phyloP scores from a whole-genome alignment of 2,797 vertebrate genomes.

The Eremophila alpestris region DNA sequence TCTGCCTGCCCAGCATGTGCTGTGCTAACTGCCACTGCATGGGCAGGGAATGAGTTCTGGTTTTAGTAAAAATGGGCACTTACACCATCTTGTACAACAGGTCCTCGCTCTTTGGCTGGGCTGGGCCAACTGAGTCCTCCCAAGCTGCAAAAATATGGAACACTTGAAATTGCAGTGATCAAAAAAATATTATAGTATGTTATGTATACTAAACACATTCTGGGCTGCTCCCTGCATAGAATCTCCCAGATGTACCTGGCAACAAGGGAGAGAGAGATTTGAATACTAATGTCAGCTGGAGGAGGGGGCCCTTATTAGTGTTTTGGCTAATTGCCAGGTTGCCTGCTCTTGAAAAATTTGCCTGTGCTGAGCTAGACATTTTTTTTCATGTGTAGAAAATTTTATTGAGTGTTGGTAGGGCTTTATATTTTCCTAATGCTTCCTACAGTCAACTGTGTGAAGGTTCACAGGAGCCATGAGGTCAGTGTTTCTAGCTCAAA shows the following conservation, averaged over 20 bases:
- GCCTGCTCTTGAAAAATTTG: constrained; percentile 30
- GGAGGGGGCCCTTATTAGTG: background rate
- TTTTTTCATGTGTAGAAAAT: constrained; percentile 10
- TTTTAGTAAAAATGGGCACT: constrained; percentile 1
- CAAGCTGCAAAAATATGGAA: background rate
- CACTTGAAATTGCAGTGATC: background rate
- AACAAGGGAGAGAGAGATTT: constrained; percentile 12
- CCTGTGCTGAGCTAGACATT: constrained; percentile 4
- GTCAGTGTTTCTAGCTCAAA: background rate
- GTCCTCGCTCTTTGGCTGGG: background rate
- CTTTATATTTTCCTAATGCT: background rate
- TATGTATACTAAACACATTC: background rate
- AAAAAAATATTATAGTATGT: background rate
- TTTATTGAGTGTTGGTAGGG: background rate
- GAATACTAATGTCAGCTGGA: constrained; percentile 35
- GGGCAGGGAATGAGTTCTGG: constrained; percentile 10
- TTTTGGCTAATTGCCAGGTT: constrained; percentile 51
- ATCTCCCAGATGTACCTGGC: constrained; percentile 30
- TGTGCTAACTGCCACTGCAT: background rate
- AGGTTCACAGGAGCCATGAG: background rate
- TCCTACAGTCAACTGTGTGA: background rate
- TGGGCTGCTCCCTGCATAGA: background rate
- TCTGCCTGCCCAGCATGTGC: background rate
- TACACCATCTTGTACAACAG: constrained; percentile 21
- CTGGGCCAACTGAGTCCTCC: background rate